A percentile compares a stretch with the other conserved stretches of the same genome.
Conservation (phyloP, 2,113 vertebrate species). For the Catharus bicknelli region DNA sequence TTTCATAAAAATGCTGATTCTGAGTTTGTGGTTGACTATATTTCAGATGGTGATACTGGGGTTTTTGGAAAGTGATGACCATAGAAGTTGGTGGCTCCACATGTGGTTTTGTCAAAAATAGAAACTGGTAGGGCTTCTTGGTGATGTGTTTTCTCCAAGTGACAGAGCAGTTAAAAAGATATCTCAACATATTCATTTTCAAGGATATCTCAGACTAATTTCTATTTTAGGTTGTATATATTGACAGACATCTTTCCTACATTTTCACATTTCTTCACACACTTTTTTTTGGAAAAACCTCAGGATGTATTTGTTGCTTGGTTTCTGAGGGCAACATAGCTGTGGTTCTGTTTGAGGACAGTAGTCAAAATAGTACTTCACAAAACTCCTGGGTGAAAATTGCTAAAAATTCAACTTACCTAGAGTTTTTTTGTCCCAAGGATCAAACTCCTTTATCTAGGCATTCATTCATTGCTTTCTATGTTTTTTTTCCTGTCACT, state of each 20-base stretch:
- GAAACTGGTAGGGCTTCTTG: background rate
- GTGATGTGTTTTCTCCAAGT: background rate
- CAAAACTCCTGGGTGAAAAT: background rate
- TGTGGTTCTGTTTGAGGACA: background rate
- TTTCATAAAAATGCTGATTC: constrained; percentile 17
- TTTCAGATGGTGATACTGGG: background rate
- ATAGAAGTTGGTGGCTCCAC: background rate
- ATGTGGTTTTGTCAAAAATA: constrained; percentile 24
- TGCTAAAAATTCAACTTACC: background rate
- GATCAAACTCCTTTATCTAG: background rate
- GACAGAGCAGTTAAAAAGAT: background rate
- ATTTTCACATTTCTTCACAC: background rate
- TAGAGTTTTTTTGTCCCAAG: background rate
- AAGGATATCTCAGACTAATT: background rate
- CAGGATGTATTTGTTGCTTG: background rate
- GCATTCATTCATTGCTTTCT: background rate
- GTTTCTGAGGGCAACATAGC: background rate
- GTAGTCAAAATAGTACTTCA: background rate
- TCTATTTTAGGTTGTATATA: background rate
- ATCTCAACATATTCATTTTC: background rate
- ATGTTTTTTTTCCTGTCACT: background rate
- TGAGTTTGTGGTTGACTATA: background rate
- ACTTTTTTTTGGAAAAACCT: background rate
- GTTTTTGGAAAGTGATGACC: background rate
- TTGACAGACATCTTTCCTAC: background rate